A percentile compares a stretch with the other conserved stretches of the same genome.
These are phyloP conservation scores for Heliconius hortense DNA, from an alignment of 2,888 invertebrate genomes.

Conservation along the genomic window DNA sequence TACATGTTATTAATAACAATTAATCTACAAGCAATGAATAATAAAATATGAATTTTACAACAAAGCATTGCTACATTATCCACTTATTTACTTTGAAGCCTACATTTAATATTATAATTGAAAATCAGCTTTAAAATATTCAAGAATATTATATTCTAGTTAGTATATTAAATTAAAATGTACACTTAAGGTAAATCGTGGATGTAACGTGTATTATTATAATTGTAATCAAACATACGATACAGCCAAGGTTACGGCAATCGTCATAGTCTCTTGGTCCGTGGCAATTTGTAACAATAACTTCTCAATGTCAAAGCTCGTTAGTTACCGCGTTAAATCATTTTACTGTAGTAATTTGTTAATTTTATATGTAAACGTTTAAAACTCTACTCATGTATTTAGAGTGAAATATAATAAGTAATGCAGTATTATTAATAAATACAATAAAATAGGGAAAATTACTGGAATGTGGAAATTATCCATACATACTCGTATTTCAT, in stretches of 20 bases:
- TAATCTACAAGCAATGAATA: background rate
- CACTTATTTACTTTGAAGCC: background rate
- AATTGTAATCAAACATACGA: constrained; percentile 71
- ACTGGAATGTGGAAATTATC: background rate
- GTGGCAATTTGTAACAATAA: constrained; percentile 71
- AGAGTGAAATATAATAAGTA: background rate
- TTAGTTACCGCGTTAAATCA: constrained; percentile 46
- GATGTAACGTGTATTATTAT: constrained; percentile 58
- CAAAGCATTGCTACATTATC: background rate
- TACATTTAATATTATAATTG: background rate
- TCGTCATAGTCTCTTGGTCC: constrained; percentile 66
- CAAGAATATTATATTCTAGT: background rate
- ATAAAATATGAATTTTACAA: background rate
- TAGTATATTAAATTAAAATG: constrained; percentile 19
- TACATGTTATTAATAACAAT: background rate
- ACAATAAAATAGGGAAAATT: background rate
- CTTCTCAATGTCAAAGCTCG: constrained; percentile 65
- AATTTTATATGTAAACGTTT: background rate
- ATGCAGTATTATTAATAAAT: background rate
- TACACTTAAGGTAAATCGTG: constrained; percentile 59
- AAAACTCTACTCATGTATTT: background rate
- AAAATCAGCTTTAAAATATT: background rate
- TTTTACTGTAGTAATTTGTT: constrained; percentile 27
- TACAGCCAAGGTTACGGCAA: constrained; percentile 68
- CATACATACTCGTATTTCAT: no score